These are phyloP conservation scores for Rhea pennata DNA, from an alignment of 2,113 vertebrate genomes.

Conservation along the genomic window DNA sequence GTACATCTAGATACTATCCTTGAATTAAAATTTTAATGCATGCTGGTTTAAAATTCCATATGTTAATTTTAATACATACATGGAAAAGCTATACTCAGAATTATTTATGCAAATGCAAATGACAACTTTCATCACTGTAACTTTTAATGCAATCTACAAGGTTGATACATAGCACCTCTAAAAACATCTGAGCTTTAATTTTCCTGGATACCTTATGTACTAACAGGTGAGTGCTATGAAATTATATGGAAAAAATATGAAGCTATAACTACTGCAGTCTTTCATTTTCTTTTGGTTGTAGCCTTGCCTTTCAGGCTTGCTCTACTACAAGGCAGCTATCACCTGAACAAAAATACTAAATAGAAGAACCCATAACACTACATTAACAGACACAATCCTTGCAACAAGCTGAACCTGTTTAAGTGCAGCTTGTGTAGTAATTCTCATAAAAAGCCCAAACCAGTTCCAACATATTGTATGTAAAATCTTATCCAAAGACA, in stretches of 20 bases:
- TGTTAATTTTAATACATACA: neutral
- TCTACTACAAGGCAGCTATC: neutral
- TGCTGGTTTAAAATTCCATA: conserved; percentile 1
- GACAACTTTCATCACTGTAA: neutral
- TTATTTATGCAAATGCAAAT: conserved; percentile 2
- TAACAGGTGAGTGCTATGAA: neutral
- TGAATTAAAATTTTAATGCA: neutral
- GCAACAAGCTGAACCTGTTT: neutral
- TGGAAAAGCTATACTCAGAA: neutral
- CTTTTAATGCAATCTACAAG: neutral
- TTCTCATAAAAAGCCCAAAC: neutral
- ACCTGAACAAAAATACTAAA: neutral
- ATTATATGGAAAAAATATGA: neutral
- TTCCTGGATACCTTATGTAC: neutral
- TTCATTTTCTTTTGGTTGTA: neutral
- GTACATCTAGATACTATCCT: conserved; percentile 32
- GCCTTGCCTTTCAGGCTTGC: neutral
- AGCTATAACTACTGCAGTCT: neutral
- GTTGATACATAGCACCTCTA: neutral
- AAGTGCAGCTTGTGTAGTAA: neutral
- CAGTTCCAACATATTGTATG: neutral
- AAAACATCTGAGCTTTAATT: neutral
- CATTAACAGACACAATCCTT: neutral
- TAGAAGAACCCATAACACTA: neutral
- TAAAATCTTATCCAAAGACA: neutral